These are phyloP conservation scores for Colistium nudipinnis DNA, from an alignment of 2,113 vertebrate genomes.

Conservation along the genomic window DNA sequence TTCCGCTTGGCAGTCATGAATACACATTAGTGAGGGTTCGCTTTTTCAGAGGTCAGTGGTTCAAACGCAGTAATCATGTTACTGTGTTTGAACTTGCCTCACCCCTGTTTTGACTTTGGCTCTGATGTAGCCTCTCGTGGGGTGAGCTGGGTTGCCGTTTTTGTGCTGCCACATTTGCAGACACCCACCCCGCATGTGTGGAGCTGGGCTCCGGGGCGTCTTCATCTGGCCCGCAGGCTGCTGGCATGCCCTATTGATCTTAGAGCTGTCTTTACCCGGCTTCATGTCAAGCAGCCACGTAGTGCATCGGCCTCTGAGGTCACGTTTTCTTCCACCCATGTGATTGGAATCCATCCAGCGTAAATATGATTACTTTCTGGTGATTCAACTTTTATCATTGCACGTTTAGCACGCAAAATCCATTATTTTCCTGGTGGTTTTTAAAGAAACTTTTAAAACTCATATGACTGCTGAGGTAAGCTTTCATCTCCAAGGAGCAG, in stretches of 20 bases:
- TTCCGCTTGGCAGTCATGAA: conserved; percentile 64
- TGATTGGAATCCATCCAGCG: conserved; percentile 33
- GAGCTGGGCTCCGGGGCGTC: conserved; percentile 28
- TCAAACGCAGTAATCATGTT: conserved; percentile 59
- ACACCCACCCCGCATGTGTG: conserved; percentile 1
- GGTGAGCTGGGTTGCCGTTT: conserved; percentile 6
- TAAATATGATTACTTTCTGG: conserved; percentile 5
- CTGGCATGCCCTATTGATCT: conserved; percentile 57
- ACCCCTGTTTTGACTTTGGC: conserved; percentile 66
- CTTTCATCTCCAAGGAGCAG: background rate
- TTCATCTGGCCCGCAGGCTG: conserved; percentile 30
- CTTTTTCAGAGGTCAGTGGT: conserved; percentile 38
- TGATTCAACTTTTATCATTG: conserved; percentile 11
- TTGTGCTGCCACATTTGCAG: background rate
- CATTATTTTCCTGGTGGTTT: background rate
- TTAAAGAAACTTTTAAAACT: background rate
- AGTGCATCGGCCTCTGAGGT: conserved; percentile 4
- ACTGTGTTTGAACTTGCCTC: conserved; percentile 61
- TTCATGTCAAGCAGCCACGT: conserved; percentile 35
- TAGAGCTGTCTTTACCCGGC: conserved; percentile 20
- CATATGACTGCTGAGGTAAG: background rate
- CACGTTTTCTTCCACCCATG: conserved; percentile 11
- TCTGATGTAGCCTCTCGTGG: conserved; percentile 45
- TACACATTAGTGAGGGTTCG: conserved; percentile 60
- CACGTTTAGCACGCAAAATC: background rate